phyloP scores from a whole-genome alignment of 1,140 invertebrate genomes.

The Drosophila malerkotliana region DNA sequence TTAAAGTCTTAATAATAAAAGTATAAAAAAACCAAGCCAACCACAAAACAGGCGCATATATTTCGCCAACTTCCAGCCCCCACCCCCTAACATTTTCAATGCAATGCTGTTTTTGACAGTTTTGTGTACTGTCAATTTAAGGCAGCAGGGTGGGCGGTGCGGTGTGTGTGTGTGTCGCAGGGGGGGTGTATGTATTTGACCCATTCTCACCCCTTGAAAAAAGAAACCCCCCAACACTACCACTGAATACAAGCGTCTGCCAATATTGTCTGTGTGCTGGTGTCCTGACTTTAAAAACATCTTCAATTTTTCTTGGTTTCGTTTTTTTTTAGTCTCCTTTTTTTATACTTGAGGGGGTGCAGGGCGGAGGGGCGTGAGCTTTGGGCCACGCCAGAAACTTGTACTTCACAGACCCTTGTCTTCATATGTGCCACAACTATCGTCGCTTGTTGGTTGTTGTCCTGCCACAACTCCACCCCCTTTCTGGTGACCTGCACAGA shows the following conservation, averaged over 20 bases:
- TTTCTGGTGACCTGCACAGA: not conserved
- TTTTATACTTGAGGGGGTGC: not conserved
- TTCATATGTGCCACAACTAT: slow-evolving; percentile 80
- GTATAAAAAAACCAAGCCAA: slow-evolving; percentile 8
- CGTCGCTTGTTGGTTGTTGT: slow-evolving; percentile 40
- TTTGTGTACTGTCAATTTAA: slow-evolving; percentile 80
- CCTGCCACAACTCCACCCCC: slow-evolving; percentile 6
- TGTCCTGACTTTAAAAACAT: slow-evolving; percentile 72
- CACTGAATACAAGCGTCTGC: slow-evolving; percentile 2
- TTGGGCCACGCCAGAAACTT: slow-evolving; percentile 72
- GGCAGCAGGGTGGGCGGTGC: slow-evolving; percentile 45
- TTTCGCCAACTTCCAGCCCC: slow-evolving; percentile 19
- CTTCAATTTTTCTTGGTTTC: slow-evolving; percentile 72
- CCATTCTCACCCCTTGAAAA: slow-evolving; percentile 14
- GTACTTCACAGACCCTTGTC: slow-evolving; percentile 81
- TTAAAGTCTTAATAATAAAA: not conserved
- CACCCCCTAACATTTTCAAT: slow-evolving; percentile 11
- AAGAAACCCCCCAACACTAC: not conserved
- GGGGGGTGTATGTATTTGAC: slow-evolving; percentile 44
- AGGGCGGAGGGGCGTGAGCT: not conserved
- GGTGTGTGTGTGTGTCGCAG: slow-evolving; percentile 35
- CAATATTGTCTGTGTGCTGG: slow-evolving; percentile 34
- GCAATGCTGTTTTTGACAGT: slow-evolving; percentile 69
- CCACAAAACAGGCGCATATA: slow-evolving; percentile 25
- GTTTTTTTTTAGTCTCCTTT: slow-evolving; percentile 21